Evolutionary conservation across 2,888 invertebrate species (phyloP).

Genomic region (Tinea trinotella): DNA sequence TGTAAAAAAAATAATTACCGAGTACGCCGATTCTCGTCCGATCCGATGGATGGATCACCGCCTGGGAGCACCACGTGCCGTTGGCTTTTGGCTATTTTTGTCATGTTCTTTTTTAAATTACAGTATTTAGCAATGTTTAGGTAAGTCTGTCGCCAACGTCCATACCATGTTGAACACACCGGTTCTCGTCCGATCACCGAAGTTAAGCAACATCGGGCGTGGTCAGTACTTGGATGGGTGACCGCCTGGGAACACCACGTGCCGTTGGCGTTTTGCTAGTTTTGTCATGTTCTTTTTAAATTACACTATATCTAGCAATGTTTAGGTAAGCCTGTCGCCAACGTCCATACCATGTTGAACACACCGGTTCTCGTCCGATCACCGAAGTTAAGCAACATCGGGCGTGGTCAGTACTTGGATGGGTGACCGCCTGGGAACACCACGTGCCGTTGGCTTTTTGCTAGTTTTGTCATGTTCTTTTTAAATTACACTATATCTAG

Average conservation of each 20-base stretch:
- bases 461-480: too few relatives aligned
- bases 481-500: too few relatives aligned
- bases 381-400: slow-evolving; percentile 31
- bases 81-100: too few relatives aligned
- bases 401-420: slow-evolving; percentile 31
- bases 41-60: too few relatives aligned
- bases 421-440: slow-evolving; percentile 32
- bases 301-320: too few relatives aligned
- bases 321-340: too few relatives aligned
- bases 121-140: too few relatives aligned
- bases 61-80: too few relatives aligned
- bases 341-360: slow-evolving; percentile 30
- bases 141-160: slow-evolving; percentile 30
- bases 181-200: slow-evolving; percentile 32
- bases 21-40: too few relatives aligned
- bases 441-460: slow-evolving; percentile 29
- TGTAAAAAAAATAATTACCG: too few relatives aligned
- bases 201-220: slow-evolving; percentile 31
- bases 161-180: slow-evolving; percentile 31
- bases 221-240: slow-evolving; percentile 31
- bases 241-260: slow-evolving; percentile 31
- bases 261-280: slow-evolving; percentile 29
- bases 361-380: slow-evolving; percentile 32
- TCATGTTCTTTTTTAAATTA: too few relatives aligned
- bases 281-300: too few relatives aligned